Evolutionary conservation across 1,140 invertebrate genomes (phyloP), one percentile per base, ranked within the genome.

Genomic region (Potamilus streckersoni): DNA sequence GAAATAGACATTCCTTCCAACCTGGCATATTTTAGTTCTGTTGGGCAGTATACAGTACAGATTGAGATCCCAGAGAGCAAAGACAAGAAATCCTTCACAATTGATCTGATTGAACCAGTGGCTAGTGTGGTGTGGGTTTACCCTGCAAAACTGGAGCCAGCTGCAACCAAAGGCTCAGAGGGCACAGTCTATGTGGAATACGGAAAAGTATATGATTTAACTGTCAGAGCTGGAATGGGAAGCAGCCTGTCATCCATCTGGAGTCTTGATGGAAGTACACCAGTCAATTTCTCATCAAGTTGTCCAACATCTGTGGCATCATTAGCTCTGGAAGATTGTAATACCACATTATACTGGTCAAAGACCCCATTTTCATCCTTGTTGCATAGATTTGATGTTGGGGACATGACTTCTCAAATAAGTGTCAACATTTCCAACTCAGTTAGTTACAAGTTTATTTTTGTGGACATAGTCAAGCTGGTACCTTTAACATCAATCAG

Each of bases 71-170:
- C 38, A 23, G 15, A 71, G 8, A 71, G 67, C 5, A 65, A 56
- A 8, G 70, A 72, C n/a, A 23, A 38, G 19, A 65, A 67, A 58
- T 12, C 55, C 0, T 31, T 77, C 57, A 20, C 27, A 56, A 12
- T 73, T 20, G 23, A 31, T 5, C 19, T 77, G 23, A 49, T 20
- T 61, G 75, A 77, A 63, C 20, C 69, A 17, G 62, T 82, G 8
- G 78, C 49, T 16, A 73, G 69, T 55, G 20, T 85, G 0, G 11
- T 27, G 19, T 80, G 71, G 79, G 67, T 85, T 19, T 71, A 81
- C 31, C 83, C 83, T 55, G 27, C 23, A 16, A 31, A 78, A 38
- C 59, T 17, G 17, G 17, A 56, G n/a, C 38, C 23, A 19, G 65
- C 56, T 15, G 20, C 60, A 56, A 17, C 61, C 14, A 19, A 49